phyloP scores from a whole-genome alignment of 2,888 invertebrate genomes.

The Anorthoa munda region DNA sequence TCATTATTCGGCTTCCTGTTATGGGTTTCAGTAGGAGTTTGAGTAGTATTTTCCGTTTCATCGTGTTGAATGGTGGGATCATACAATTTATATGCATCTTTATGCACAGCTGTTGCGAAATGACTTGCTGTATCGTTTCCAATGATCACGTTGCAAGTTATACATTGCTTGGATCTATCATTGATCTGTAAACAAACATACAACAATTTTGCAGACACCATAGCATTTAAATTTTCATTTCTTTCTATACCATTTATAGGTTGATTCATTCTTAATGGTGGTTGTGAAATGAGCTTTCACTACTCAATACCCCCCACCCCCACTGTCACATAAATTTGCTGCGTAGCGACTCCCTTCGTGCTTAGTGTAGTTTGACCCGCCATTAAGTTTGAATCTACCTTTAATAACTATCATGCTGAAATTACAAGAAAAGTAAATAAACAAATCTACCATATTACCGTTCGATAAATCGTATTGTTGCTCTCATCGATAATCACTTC shows the following conservation, averaged over 20 bases:
- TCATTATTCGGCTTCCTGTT: neutral
- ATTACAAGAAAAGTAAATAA: too few species aligned
- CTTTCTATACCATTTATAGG: neutral
- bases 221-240: too few species aligned
- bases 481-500: constrained; percentile 1
- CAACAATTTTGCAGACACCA: neutral
- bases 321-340: too few species aligned
- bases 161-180: constrained; percentile 37
- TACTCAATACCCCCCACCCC: too few species aligned
- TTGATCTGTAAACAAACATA: constrained; percentile 47
- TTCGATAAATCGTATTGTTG: constrained; percentile 40
- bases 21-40: neutral
- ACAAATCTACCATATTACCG: constrained; percentile 27
- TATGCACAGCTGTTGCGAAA: constrained; percentile 17
- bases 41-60: neutral
- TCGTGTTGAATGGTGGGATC: neutral
- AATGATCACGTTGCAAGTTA: constrained; percentile 52
- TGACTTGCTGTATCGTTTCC: constrained; percentile 16
- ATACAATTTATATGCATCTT: constrained; percentile 7
- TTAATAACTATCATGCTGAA: too few species aligned
- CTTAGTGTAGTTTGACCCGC: too few species aligned
- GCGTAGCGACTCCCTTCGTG: too few species aligned
- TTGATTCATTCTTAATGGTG: too few species aligned
- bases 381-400: neutral
- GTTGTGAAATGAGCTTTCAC: too few species aligned